Evolutionary conservation across 2,888 invertebrate species (phyloP).

Genomic region (Ypsolopha scabrella): DNA sequence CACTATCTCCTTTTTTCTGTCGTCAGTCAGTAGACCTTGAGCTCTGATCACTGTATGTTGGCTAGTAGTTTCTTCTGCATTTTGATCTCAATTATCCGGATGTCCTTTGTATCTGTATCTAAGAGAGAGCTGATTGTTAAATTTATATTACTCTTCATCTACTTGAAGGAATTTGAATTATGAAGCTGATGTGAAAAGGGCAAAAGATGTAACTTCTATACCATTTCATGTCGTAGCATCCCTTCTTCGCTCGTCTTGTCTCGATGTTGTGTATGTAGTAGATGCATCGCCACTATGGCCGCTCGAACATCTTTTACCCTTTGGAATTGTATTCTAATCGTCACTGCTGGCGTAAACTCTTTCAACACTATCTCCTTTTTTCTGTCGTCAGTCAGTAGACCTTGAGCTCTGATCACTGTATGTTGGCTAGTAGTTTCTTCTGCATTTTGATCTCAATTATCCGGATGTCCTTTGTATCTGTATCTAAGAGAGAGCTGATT

Average conservation of each 20-base stretch:
- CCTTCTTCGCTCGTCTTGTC: conserved; percentile 52
- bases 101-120: too few relatives aligned
- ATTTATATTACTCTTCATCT: too few relatives aligned
- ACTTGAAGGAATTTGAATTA: too few relatives aligned
- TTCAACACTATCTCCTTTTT: conserved; percentile 31
- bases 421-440: background rate
- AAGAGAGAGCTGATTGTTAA: too few relatives aligned
- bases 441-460: conserved; percentile 10
- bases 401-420: conserved; percentile 54
- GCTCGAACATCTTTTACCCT: conserved; percentile 33
- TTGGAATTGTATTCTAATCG: conserved; percentile 33
- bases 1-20: conserved; percentile 45
- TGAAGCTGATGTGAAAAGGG: too few relatives aligned
- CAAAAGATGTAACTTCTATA: conserved; percentile 30
- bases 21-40: conserved; percentile 56
- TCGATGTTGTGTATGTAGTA: conserved; percentile 69
- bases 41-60: conserved; percentile 48
- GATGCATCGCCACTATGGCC: conserved; percentile 61
- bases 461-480: too few relatives aligned
- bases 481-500: too few relatives aligned
- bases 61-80: background rate
- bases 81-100: conserved; percentile 10
- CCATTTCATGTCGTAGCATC: conserved; percentile 58
- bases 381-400: conserved; percentile 59
- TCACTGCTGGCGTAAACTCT: conserved; percentile 47